Evolutionary conservation across 2,113 vertebrate genomes (phyloP), one percentile per base, ranked within the genome.

Genomic region (Alethe diademata): DNA sequence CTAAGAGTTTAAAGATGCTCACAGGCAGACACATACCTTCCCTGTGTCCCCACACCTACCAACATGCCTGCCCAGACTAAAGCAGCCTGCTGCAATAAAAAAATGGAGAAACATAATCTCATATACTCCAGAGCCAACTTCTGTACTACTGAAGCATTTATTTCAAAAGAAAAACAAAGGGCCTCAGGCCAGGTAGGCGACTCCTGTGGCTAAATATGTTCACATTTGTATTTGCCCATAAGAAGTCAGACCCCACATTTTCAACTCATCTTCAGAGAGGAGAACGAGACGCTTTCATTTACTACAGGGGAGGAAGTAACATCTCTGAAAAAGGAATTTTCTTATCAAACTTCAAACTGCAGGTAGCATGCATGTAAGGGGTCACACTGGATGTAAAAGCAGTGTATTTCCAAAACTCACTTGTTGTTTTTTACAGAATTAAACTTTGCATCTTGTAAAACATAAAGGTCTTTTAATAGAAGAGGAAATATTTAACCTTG

Each of bases 311-410:
- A 86, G 57, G 61, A 96, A 90, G 71, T 51, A 56, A 42, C 47
- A 85, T 38, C 43, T 73, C n/a, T 93, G 62, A 95, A 91, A 96
- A 93, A 93, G 73, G 87, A 87, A 88, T 78, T 66, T 79, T 73
- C 25, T 94, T 92, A 84, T 42, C 40, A 92, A 48, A 73, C 25
- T 96, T 87, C 86, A 83, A 80, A 90, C 54, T 78, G 25, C 64
- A 86, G 67, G 47, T 23, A 3, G 42, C 36, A 61, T 22, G 29
- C 40, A 65, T 11, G 35, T 2, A 13, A 61, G 36, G 1, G 0
- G 25, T 58, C 78, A 88, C 58, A 70, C 73, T 69, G 47, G 24
- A 82, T 35, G 43, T 62, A 88, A 88, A 92, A 78, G 31, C 51
- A 70, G 56, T 23, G 53, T 43, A 79, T 78, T 86, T 92, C 54